Evolutionary conservation across 2,888 invertebrate species (phyloP).

Genomic region (Shargacucullia verbasci): DNA sequence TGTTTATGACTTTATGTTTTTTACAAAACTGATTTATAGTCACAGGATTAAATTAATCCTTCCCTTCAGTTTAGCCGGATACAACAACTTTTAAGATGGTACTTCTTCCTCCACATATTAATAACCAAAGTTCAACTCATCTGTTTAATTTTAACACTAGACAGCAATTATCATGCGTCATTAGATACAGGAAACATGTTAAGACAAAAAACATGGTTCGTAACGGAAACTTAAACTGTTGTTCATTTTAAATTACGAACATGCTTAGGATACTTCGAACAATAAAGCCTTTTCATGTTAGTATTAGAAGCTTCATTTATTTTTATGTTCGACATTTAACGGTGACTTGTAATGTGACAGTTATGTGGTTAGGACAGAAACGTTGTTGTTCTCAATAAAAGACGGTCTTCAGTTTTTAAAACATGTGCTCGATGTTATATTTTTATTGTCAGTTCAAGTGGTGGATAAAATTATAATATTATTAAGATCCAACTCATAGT

Average conservation of each 20-base stretch:
- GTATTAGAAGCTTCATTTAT: conserved; percentile 54
- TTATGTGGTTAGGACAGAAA: conserved; percentile 39
- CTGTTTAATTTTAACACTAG: conserved; percentile 32
- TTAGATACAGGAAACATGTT: conserved; percentile 43
- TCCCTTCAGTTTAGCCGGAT: too few relatives aligned
- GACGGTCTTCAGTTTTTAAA: conserved; percentile 24
- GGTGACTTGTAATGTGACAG: conserved; percentile 40
- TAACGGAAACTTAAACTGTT: conserved; percentile 49
- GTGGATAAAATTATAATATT: too few relatives aligned
- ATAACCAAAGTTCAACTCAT: conserved; percentile 3
- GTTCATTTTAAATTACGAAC: conserved; percentile 35
- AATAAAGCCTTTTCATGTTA: conserved; percentile 59
- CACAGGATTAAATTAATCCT: too few relatives aligned
- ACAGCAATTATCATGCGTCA: conserved; percentile 33
- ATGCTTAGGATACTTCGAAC: conserved; percentile 39
- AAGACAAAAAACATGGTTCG: conserved; percentile 41
- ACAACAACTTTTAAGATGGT: too few relatives aligned
- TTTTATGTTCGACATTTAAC: conserved; percentile 54
- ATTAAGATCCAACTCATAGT: too few relatives aligned
- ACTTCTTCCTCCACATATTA: too few relatives aligned
- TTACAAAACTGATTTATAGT: too few relatives aligned
- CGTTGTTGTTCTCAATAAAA: conserved; percentile 33
- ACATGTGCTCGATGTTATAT: conserved; percentile 27
- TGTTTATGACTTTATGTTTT: too few relatives aligned
- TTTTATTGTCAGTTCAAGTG: conserved; percentile 38